phyloP scores from a whole-genome alignment of 2,113 vertebrate genomes.

The Conger conger region DNA sequence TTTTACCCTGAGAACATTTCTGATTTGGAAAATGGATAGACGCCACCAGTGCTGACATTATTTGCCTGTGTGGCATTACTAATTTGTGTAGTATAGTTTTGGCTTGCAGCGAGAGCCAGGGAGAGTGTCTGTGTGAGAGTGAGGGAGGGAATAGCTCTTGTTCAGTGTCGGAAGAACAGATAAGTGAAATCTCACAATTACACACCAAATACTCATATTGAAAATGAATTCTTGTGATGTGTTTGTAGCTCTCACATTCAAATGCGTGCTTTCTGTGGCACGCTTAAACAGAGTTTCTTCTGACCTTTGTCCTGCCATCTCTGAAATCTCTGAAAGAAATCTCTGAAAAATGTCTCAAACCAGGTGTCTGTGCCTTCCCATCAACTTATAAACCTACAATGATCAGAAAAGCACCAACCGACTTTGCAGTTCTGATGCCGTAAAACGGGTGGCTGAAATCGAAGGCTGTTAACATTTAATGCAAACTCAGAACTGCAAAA shows the following conservation, averaged over 20 bases:
- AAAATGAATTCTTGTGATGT: slow-evolving; percentile 9
- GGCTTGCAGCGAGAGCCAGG: slow-evolving; percentile 22
- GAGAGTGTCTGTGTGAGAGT: background rate
- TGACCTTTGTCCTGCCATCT: background rate
- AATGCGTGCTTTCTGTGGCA: slow-evolving; percentile 7
- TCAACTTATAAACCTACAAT: background rate
- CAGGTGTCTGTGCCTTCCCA: background rate
- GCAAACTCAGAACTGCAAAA: background rate
- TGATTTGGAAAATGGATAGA: slow-evolving; percentile 4
- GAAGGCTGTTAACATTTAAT: background rate
- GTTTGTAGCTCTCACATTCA: background rate
- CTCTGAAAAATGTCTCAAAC: background rate
- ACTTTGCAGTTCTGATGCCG: background rate
- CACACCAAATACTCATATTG: slow-evolving; percentile 24
- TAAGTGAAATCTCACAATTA: slow-evolving; percentile 27
- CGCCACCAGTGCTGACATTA: background rate
- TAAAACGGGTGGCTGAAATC: background rate
- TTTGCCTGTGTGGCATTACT: background rate
- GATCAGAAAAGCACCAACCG: background rate
- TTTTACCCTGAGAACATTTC: background rate
- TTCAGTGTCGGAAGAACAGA: background rate
- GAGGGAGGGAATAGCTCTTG: background rate
- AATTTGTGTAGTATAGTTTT: background rate
- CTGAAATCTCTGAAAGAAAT: slow-evolving; percentile 18
- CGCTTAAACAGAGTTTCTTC: background rate